phyloP scores from a whole-genome alignment of 2,113 vertebrate genomes.

The Sylvilagus bachmani region DNA sequence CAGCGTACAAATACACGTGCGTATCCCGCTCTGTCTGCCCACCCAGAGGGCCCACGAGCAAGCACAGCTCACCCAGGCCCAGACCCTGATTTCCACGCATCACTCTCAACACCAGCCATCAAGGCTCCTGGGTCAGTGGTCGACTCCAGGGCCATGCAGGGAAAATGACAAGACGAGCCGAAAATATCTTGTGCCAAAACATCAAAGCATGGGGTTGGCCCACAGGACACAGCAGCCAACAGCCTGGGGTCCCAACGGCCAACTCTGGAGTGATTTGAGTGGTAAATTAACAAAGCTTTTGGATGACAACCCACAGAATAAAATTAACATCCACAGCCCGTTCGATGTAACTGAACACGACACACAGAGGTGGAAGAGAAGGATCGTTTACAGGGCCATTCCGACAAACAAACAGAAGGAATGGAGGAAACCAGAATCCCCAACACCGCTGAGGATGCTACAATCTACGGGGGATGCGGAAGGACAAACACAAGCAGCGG shows the following conservation, averaged over 20 bases:
- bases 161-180: not conserved
- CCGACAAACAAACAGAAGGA: not conserved
- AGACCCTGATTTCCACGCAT: not conserved
- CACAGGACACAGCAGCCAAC: not conserved
- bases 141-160: not conserved
- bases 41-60: not conserved
- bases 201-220: not conserved
- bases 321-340: not conserved
- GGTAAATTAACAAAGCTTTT: not conserved
- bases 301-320: not conserved
- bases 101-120: not conserved
- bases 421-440: not conserved
- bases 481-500: not conserved
- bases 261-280: not conserved
- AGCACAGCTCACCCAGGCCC: not conserved
- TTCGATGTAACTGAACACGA: not conserved
- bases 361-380: not conserved
- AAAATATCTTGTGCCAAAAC: not conserved
- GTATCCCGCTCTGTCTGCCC: not conserved
- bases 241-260: too few relatives aligned
- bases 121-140: not conserved
- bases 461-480: not conserved
- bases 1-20: too few relatives aligned
- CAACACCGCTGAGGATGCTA: not conserved
- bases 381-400: not conserved